Evolutionary conservation across 2,888 invertebrate genomes (phyloP).

Genomic region (Lumbricus terrestris): DNA sequence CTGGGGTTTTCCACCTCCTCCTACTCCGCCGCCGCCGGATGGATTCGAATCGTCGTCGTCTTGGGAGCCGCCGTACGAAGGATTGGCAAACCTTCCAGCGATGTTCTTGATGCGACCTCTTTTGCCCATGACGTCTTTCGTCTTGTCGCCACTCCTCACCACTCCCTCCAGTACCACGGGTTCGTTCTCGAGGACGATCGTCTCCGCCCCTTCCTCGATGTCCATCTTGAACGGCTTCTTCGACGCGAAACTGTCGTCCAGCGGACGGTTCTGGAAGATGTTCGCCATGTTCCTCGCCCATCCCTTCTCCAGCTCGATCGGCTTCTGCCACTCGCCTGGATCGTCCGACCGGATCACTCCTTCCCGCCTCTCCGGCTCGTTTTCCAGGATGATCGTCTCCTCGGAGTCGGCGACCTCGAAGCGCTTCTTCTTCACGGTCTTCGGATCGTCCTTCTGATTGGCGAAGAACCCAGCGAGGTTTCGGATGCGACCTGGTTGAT

Average conservation of each 20-base stretch:
- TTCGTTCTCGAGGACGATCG: conserved; percentile 29
- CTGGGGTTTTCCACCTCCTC: conserved; percentile 13
- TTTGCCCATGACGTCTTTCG: conserved; percentile 27
- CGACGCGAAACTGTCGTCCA: conserved; percentile 5
- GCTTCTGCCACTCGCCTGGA: conserved; percentile 32
- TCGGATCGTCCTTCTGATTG: background rate
- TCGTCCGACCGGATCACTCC: conserved; percentile 27
- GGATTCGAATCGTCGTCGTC: conserved; percentile 17
- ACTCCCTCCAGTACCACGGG: conserved; percentile 32
- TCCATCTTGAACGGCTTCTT: conserved; percentile 32
- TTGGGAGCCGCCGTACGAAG: background rate
- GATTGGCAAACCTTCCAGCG: conserved; percentile 26
- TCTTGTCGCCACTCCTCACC: conserved; percentile 29
- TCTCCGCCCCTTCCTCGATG: conserved; percentile 26
- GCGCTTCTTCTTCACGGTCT: conserved; percentile 15
- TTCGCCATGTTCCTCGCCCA: conserved; percentile 28
- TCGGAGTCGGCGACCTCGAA: conserved; percentile 15
- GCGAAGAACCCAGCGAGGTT: conserved; percentile 7
- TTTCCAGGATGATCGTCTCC: conserved; percentile 23
- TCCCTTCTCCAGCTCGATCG: conserved; percentile 30
- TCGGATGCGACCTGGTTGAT: conserved; percentile 14
- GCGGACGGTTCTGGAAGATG: conserved; percentile 22
- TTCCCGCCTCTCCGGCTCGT: conserved; percentile 22
- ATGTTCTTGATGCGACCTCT: conserved; percentile 29
- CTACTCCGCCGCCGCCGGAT: background rate